phyloP scores from a whole-genome alignment of 2,113 vertebrate genomes.

The Archilochus colubris region DNA sequence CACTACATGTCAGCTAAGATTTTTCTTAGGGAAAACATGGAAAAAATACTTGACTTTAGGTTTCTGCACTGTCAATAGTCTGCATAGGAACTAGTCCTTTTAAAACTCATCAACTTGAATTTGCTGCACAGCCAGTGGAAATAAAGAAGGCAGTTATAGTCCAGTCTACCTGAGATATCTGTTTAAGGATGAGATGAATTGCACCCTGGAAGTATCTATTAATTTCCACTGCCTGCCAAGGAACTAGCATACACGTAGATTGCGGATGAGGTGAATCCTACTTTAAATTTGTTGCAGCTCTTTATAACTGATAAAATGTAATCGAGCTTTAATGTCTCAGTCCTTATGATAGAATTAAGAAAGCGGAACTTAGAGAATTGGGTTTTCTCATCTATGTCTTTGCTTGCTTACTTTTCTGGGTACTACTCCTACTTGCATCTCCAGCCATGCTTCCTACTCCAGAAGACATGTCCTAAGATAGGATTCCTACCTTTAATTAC shows the following conservation, averaged over 20 bases:
- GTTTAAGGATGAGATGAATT: not conserved
- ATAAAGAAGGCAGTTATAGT: not conserved
- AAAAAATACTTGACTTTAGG: not conserved
- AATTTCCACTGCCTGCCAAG: not conserved
- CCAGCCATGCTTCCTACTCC: not conserved
- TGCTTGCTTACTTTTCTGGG: not conserved
- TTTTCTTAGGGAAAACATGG: slow-evolving; percentile 3
- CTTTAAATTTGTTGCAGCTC: not conserved
- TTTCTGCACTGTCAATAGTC: not conserved
- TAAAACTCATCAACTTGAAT: not conserved
- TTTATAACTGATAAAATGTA: not conserved
- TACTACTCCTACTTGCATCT: not conserved
- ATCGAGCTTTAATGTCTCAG: not conserved
- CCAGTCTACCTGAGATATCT: not conserved
- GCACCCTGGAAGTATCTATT: not conserved
- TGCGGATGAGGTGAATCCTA: not conserved
- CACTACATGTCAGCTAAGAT: not conserved
- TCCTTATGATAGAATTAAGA: not conserved
- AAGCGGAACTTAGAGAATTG: not conserved
- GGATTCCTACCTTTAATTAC: not conserved
- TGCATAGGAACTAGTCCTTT: not conserved
- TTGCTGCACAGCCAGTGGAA: not conserved
- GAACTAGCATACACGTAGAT: not conserved
- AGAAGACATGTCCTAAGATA: not conserved
- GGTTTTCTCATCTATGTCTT: not conserved